phyloP scores from a whole-genome alignment of 2,888 invertebrate species.

The Drosophila borealis region DNA sequence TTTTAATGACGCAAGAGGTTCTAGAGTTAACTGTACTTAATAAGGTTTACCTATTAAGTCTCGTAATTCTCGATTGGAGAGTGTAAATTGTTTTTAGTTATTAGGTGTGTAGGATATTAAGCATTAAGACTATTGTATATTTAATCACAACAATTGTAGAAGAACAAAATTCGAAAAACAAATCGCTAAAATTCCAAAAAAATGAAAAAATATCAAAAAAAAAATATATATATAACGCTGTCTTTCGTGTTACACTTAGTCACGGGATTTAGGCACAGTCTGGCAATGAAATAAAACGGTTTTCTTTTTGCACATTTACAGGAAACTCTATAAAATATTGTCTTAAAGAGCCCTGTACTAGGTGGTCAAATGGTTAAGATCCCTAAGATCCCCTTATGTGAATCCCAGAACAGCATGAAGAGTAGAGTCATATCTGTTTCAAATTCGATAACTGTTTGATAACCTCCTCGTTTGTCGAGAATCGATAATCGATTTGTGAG shows the following conservation, averaged over 20 bases:
- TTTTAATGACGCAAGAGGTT: conserved; percentile 73
- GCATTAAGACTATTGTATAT: conserved; percentile 60
- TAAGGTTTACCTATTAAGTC: conserved; percentile 71
- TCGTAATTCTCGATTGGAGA: conserved; percentile 54
- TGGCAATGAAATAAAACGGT: conserved; percentile 31
- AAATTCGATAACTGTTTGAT: no score
- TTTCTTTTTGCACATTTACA: background rate
- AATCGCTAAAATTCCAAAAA: conserved; percentile 46
- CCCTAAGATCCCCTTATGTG: no score
- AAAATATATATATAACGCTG: conserved; percentile 15
- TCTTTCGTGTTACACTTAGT: conserved; percentile 16
- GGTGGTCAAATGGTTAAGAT: background rate
- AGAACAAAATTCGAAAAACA: conserved; percentile 49
- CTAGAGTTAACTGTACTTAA: conserved; percentile 64
- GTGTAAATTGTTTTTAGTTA: conserved; percentile 73
- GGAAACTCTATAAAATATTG: no score
- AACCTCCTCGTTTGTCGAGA: no score
- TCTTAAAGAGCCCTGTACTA: no score
- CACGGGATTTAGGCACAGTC: conserved; percentile 14
- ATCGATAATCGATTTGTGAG: no score
- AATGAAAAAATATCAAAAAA: conserved; percentile 43
- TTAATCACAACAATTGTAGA: conserved; percentile 53
- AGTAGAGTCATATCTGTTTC: no score
- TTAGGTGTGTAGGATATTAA: conserved; percentile 72
- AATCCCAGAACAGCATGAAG: no score